A percentile compares a stretch with the other conserved stretches of the same genome.
These are phyloP conservation scores for Cyclura pinguis DNA, from an alignment of 2,797 vertebrate species.

Conservation along the genomic window DNA sequence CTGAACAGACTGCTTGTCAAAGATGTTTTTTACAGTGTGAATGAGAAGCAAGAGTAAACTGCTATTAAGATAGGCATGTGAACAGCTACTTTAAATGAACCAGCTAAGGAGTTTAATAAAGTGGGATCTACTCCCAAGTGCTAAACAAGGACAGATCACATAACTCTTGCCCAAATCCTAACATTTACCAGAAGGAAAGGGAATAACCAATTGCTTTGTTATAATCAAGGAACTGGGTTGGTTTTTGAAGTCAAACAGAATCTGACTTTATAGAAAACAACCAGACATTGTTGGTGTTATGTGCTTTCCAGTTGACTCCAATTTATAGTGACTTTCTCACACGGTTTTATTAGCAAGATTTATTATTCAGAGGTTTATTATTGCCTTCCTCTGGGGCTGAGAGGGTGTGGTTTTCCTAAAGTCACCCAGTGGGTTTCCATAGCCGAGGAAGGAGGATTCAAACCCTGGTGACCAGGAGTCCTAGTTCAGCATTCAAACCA, in stretches of 20 bases:
- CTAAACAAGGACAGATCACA: neutral
- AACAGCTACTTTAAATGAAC: neutral
- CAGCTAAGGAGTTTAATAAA: conserved; percentile 20
- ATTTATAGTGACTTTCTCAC: no score
- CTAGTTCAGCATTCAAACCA: no score
- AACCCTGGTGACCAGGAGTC: no score
- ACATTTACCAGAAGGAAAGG: neutral
- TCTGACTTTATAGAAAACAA: neutral
- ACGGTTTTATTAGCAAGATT: no score
- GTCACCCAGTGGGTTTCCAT: no score
- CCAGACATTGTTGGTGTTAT: no score
- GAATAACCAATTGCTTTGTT: neutral
- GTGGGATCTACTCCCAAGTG: neutral
- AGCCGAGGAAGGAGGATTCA: no score
- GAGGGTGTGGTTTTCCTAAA: no score
- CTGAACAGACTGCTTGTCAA: conserved; percentile 68
- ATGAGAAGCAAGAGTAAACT: conserved; percentile 22
- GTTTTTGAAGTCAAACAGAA: neutral
- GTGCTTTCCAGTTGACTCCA: no score
- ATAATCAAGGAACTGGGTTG: neutral
- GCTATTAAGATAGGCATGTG: neutral
- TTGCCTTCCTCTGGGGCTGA: no score
- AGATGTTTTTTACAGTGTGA: conserved; percentile 50
- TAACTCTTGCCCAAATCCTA: neutral
- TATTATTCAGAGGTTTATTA: no score